Conservation (phyloP, 1,140 invertebrate species). For the Drosophila mojavensis region DNA sequence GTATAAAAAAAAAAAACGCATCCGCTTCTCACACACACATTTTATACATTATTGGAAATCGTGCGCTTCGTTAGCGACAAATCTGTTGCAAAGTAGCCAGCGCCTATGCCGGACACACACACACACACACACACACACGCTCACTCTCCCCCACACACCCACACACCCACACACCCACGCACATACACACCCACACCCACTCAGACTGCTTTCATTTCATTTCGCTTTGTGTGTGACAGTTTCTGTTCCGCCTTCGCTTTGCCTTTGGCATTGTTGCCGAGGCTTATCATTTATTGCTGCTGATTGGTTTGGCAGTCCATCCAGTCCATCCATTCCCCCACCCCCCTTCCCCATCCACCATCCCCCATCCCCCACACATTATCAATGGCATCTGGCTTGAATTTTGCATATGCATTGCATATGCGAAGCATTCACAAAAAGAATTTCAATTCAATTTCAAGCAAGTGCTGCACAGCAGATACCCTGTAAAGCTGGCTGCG, state of each 20-base stretch:
- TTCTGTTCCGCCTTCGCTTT: conserved; percentile 35
- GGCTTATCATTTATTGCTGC: conserved; percentile 80
- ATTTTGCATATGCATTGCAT: conserved; percentile 56
- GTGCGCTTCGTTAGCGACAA: conserved; percentile 79
- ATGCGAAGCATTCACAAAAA: conserved; percentile 27
- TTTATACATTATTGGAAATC: conserved; percentile 72
- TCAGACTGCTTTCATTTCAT: conserved; percentile 14
- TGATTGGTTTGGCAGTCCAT: conserved; percentile 63
- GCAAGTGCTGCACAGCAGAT: conserved; percentile 8
- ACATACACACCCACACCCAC: neutral
- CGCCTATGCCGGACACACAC: conserved; percentile 23
- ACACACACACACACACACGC: too few relatives aligned
- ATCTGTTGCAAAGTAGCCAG: conserved; percentile 76
- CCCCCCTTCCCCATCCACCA: neutral
- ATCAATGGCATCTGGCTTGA: neutral
- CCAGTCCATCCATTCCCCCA: conserved; percentile 6
- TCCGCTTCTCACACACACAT: conserved; percentile 26
- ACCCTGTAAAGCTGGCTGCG: neutral
- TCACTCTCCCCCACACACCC: neutral
- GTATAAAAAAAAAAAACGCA: too few relatives aligned
- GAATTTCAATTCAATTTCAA: neutral
- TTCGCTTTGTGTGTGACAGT: conserved; percentile 42
- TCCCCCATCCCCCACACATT: neutral
- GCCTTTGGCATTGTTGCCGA: conserved; percentile 63
- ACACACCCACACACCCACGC: too few relatives aligned